Base-by-base conservation (phyloP, 2,113 vertebrate genomes). In the Ciconia boyciana region DNA sequence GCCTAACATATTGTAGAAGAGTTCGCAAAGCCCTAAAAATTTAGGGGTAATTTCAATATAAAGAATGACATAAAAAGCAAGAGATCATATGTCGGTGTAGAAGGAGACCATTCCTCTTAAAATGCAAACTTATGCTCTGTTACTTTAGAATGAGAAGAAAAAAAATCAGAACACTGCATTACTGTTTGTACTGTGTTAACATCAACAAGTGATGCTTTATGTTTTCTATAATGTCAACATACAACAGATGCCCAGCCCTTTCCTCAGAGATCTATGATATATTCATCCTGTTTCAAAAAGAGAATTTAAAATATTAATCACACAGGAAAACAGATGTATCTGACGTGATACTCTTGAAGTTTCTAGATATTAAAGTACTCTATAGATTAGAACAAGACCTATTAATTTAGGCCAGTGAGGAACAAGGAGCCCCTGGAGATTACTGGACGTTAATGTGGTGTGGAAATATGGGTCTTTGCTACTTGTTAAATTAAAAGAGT, bases 211-310 rank as follows among this genome's bases (percentile, higher is more conserved):
- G 51, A 90, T 83, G 62, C 64, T 94, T 92, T 91, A 61, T 93
- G 65, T 93, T 96, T 89, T 76, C 49, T 74, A 36, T 84, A 95
- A 7, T 77, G 87, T 83, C 89, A 94, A 93, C 87, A 93, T 14
- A 77, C 26, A 95, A 90, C 91, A 91, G 89, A 94, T 89, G 91
- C 70, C 93, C 78, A 89, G 16, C 32, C 69, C 46, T 91, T 76
- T 65, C 93, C 87, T 91, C 61, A 89, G 83, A 92, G 70, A 83
- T 83, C 57, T 87, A 20, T 72, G 69, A 75, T 71, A 72, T 81
- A 48, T 76, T 81, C 41, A 71, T 51, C 28, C 26, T 72, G 34
- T 70, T 93, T 94, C 61, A 61, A 61, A 92, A 92, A 77, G 26
- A 57, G 2, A 70, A 86, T 70, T 92, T 89, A 79, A 91, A 96